These are phyloP conservation scores for Xyrauchen texanus DNA, from an alignment of 2,113 vertebrate species.

Conservation along the genomic window DNA sequence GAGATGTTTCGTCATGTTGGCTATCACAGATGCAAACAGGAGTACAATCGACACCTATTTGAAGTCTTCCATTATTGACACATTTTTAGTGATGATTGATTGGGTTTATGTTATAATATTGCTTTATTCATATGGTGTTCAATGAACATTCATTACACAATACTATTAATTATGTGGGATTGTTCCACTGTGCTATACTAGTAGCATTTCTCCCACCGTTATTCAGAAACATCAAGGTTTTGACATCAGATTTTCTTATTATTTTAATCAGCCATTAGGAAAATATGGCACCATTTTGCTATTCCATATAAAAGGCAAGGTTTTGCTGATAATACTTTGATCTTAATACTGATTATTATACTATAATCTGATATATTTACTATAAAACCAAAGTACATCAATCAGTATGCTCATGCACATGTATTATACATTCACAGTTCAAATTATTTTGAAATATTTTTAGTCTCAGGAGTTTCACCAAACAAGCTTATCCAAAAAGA, in stretches of 20 bases:
- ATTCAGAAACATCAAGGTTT: too few species aligned
- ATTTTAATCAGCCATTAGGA: too few species aligned
- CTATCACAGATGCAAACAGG: slow-evolving; percentile 2
- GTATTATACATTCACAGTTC: background rate
- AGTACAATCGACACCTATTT: background rate
- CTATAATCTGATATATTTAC: too few species aligned
- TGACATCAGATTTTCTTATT: too few species aligned
- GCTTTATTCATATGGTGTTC: slow-evolving; percentile 26
- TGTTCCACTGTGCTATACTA: slow-evolving; percentile 6
- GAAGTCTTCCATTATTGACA: slow-evolving; percentile 47
- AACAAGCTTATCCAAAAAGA: too few species aligned
- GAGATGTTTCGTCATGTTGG: background rate
- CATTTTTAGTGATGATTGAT: background rate
- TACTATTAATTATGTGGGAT: background rate
- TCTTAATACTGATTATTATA: background rate
- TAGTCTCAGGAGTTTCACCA: background rate
- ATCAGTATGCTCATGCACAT: background rate
- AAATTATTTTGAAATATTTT: background rate
- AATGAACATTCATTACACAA: slow-evolving; percentile 37
- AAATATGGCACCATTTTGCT: too few species aligned
- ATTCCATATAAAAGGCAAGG: background rate
- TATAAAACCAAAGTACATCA: background rate
- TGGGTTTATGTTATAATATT: background rate
- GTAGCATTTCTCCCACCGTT: background rate
- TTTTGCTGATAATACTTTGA: background rate